These are phyloP conservation scores for Clarias magur DNA, from an alignment of 2,113 vertebrate genomes.

Conservation along the genomic window DNA sequence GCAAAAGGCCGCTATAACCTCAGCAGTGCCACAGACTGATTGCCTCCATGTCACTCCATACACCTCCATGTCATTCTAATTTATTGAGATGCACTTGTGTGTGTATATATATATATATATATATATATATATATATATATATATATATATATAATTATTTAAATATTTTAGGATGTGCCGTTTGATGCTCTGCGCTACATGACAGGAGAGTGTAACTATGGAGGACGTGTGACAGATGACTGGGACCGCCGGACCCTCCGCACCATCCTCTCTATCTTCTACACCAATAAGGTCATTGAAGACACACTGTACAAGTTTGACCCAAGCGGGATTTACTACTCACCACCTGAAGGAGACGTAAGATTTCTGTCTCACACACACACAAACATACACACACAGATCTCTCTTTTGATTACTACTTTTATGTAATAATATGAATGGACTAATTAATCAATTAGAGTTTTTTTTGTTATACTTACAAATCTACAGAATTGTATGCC, in stretches of 20 bases:
- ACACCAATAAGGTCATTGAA: constrained; percentile 66
- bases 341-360: constrained; percentile 73
- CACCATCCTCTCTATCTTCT: constrained; percentile 81
- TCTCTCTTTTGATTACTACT: background rate
- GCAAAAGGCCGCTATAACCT: no score
- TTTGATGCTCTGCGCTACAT: constrained; percentile 82
- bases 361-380: constrained; percentile 42
- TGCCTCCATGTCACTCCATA: no score
- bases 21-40: no score
- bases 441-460: background rate
- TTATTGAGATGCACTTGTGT: no score
- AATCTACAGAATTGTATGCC: background rate
- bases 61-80: background rate
- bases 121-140: no score
- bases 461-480: background rate
- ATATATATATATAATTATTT: no score
- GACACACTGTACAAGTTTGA: constrained; percentile 79
- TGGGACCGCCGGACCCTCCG: constrained; percentile 81
- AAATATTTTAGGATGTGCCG: constrained; percentile 71
- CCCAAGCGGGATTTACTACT: constrained; percentile 81
- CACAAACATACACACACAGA: background rate
- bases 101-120: no score
- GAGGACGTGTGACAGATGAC: constrained; percentile 84
- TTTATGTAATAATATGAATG: background rate
- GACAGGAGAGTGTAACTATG: constrained; percentile 84